Evolutionary conservation across 2,888 invertebrate genomes (phyloP).

Genomic region (Limnephilus auricula): DNA sequence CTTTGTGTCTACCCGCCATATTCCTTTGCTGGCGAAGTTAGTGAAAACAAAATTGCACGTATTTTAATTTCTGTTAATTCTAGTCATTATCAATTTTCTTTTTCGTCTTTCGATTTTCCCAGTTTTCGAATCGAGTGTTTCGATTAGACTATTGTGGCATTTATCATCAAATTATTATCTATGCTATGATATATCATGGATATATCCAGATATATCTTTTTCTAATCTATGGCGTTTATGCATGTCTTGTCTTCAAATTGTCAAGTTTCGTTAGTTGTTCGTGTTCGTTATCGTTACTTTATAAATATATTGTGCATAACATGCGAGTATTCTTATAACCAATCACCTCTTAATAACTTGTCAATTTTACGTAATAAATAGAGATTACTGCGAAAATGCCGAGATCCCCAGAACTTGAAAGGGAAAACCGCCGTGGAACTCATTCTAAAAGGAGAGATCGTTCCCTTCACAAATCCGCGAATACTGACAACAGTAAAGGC

Average conservation of each 20-base stretch:
- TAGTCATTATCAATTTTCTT: too few species aligned
- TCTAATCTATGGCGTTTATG: too few species aligned
- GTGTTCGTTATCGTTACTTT: not conserved
- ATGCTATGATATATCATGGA: too few species aligned
- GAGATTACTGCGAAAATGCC: constrained; percentile 44
- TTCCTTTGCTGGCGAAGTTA: too few species aligned
- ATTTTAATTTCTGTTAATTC: too few species aligned
- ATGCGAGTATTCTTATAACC: not conserved
- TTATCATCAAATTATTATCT: too few species aligned
- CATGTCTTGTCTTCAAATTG: not conserved
- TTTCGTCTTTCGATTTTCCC: too few species aligned
- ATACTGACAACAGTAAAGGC: not conserved
- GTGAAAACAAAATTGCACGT: too few species aligned
- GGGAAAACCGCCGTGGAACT: constrained; percentile 6
- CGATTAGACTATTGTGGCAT: too few species aligned
- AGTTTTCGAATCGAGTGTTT: too few species aligned
- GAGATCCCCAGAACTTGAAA: constrained; percentile 49
- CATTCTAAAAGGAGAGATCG: constrained; percentile 39
- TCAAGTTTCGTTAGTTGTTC: not conserved
- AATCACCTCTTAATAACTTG: not conserved
- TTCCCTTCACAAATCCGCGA: constrained; percentile 25
- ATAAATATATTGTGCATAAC: not conserved
- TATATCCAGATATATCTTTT: too few species aligned
- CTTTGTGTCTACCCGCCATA: too few species aligned
- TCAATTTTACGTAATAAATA: constrained; percentile 44